These are phyloP conservation scores for Blera fallax DNA, from an alignment of 2,888 invertebrate species.

Conservation along the genomic window DNA sequence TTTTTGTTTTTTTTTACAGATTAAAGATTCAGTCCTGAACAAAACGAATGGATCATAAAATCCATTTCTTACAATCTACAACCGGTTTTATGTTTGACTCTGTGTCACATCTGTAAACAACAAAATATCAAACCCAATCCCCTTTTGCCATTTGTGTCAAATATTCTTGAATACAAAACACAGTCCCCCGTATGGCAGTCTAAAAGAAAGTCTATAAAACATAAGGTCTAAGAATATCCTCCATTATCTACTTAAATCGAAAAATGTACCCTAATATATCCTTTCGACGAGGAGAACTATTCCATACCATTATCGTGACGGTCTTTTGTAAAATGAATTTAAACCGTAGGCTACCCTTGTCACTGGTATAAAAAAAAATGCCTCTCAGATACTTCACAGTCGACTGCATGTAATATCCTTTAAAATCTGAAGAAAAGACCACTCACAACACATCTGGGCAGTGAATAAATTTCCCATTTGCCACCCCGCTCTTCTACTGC, in stretches of 20 bases:
- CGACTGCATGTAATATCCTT: slow-evolving; percentile 3
- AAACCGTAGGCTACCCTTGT: background rate
- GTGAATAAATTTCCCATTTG: slow-evolving; percentile 58
- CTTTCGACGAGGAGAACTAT: background rate
- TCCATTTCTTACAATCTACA: too few species aligned
- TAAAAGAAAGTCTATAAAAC: background rate
- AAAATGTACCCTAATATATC: background rate
- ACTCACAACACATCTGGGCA: slow-evolving; percentile 6
- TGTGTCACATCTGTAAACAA: too few species aligned
- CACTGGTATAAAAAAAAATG: slow-evolving; percentile 9
- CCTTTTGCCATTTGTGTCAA: too few species aligned
- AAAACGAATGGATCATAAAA: too few species aligned
- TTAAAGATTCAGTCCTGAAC: too few species aligned
- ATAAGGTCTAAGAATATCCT: background rate
- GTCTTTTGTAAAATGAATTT: background rate
- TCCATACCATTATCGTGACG: background rate
- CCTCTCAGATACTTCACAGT: slow-evolving; percentile 18
- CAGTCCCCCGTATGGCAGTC: background rate
- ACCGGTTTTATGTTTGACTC: too few species aligned
- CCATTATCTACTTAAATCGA: background rate
- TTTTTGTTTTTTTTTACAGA: too few species aligned
- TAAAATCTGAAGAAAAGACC: slow-evolving; percentile 1
- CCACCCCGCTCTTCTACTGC: background rate
- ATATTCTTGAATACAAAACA: too few species aligned
- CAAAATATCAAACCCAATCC: too few species aligned